Base-by-base conservation (phyloP, 2,888 invertebrate genomes). In the Archaeoteleia sp. region DNA sequence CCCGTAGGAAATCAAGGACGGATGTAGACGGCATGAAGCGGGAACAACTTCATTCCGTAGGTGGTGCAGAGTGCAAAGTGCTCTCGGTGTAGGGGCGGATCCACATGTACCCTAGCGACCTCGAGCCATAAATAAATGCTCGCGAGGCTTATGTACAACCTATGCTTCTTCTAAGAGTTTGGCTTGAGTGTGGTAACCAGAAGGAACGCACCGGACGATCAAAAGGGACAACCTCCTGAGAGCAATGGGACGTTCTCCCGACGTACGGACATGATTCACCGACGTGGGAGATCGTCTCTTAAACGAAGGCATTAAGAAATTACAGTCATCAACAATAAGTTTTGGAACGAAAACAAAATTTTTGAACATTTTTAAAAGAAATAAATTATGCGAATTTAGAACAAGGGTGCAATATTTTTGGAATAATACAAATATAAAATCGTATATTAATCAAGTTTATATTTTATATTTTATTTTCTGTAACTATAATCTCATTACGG, bases 111-210 rank as follows among this genome's bases (percentile, higher is more conserved):
- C 79, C 80, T 69, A 69, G 70, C 83, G 81, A 83, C 82, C 84
- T 82, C 76, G 75, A 78, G 81, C 84, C 84, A 85, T 85, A 85
- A 85, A 85, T 85, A 85, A 85, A 82, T 82, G 80, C 79, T 79
- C 73, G 71, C 74, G 74, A 78, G 81, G 80, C 79, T 78, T 80
- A 78, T 67, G 73, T 70, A 58, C 65, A 70, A 57, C 55, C 67
- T 66, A 70, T 67, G 68, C 63, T 58, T 70, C 71, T 58, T 69
- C 67, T 61, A 42, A 61, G 63, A 57, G 67, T 70, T 70, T 65
- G 66, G 68, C 63, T 40, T 43, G 67, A 51, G 67, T 51, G 67
- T 55, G 53, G 55, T 72, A 75, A 75, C 74, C 70, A 82, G 81
- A 76, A 85, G 80, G 80, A 81, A 84, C 79, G 81, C 77, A 72